Percentiles rank a stretch among this genome's conserved stretches.
Conservation (phyloP, 2,113 vertebrate species). For the Cyrtonyx montezumae region DNA sequence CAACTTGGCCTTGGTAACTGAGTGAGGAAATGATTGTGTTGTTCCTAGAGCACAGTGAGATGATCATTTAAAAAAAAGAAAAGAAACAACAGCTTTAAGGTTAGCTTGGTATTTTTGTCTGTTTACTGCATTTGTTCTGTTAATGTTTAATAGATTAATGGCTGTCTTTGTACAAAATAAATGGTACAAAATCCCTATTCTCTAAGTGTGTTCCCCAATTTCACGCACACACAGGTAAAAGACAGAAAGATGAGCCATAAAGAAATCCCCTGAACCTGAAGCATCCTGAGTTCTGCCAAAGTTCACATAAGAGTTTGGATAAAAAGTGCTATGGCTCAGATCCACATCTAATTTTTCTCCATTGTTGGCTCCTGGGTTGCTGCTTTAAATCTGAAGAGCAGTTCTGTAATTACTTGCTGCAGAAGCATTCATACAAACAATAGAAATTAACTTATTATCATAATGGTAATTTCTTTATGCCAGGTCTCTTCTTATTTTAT, state of each 20-base stretch:
- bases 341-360: neutral
- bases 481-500: neutral
- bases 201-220: neutral
- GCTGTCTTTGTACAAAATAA: neutral
- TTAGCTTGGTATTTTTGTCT: neutral
- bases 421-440: conserved; percentile 24
- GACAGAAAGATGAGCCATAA: neutral
- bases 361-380: conserved; percentile 2
- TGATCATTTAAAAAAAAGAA: neutral
- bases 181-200: neutral
- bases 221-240: neutral
- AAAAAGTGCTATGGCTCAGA: conserved; percentile 16
- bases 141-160: neutral
- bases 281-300: neutral
- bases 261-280: neutral
- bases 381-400: conserved; percentile 34
- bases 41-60: neutral
- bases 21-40: neutral
- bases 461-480: neutral
- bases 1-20: neutral
- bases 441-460: neutral
- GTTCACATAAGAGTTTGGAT: conserved; percentile 17
- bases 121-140: neutral
- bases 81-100: neutral
- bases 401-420: conserved; percentile 3